Evolutionary conservation across 2,113 vertebrate species (phyloP).

Genomic region (Ginglymostoma cirratum): DNA sequence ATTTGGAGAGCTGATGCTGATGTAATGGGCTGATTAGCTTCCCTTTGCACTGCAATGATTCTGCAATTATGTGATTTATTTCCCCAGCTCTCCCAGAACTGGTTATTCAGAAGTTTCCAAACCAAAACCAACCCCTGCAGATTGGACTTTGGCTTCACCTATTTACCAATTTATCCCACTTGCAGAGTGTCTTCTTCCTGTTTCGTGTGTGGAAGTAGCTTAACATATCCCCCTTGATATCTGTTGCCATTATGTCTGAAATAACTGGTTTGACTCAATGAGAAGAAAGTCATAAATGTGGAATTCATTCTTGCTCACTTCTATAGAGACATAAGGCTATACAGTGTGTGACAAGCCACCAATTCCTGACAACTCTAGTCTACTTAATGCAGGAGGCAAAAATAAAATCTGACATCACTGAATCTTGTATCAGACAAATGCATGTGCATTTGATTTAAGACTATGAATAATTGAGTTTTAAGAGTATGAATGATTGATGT

Average conservation of each 20-base stretch:
- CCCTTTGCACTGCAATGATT: no score
- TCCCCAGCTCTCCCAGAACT: not conserved
- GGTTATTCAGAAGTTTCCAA: not conserved
- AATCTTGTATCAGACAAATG: not conserved
- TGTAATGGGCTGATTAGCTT: no score
- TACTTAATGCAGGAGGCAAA: not conserved
- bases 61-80: no score
- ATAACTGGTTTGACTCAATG: not conserved
- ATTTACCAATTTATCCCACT: not conserved
- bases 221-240: not conserved
- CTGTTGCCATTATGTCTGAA: not conserved
- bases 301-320: not conserved
- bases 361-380: not conserved
- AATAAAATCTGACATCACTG: not conserved
- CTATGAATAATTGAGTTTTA: constrained; percentile 15
- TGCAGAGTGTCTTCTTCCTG: not conserved
- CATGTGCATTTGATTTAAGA: not conserved
- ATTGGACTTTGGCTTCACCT: not conserved
- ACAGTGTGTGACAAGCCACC: not conserved
- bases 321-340: not conserved
- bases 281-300: not conserved
- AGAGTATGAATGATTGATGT: not conserved
- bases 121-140: not conserved
- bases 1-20: no score
- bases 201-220: not conserved